Conservation (phyloP, 1,140 invertebrate genomes). For the Lycorma delicatula region DNA sequence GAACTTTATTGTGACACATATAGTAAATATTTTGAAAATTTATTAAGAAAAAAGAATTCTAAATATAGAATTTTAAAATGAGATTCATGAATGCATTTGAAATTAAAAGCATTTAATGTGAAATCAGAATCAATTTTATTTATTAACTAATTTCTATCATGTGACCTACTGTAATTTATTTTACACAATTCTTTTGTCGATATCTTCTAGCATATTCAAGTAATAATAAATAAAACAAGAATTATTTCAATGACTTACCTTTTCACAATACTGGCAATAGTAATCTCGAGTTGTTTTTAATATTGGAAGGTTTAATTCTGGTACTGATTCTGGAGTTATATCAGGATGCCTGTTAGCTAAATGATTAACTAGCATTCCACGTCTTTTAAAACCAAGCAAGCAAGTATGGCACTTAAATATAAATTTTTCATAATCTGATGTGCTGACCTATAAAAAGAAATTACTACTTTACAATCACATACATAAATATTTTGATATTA, state of each 20-base stretch:
- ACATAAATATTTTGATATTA: neutral
- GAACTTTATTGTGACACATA: too few relatives aligned
- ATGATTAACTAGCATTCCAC: constrained; percentile 81
- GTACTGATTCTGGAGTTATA: constrained; percentile 61
- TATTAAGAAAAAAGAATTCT: too few relatives aligned
- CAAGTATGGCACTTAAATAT: constrained; percentile 76
- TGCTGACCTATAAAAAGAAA: constrained; percentile 13
- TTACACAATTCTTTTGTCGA: too few relatives aligned
- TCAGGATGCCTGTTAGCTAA: constrained; percentile 76
- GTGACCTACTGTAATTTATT: too few relatives aligned
- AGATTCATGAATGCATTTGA: too few relatives aligned
- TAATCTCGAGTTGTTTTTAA: constrained; percentile 70
- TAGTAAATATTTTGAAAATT: too few relatives aligned
- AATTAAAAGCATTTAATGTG: too few relatives aligned
- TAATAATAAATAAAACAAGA: too few relatives aligned
- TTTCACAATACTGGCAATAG: constrained; percentile 79
- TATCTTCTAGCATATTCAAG: too few relatives aligned
- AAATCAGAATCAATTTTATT: too few relatives aligned
- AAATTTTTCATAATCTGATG: constrained; percentile 53
- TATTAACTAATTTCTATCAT: too few relatives aligned
- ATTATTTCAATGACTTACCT: constrained; percentile 47
- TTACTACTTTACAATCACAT: neutral
- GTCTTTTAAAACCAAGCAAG: constrained; percentile 69
- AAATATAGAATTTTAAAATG: too few relatives aligned
- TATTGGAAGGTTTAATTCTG: constrained; percentile 75